Evolutionary conservation across 2,888 invertebrate species (phyloP).

Genomic region (Clunio marinus): DNA sequence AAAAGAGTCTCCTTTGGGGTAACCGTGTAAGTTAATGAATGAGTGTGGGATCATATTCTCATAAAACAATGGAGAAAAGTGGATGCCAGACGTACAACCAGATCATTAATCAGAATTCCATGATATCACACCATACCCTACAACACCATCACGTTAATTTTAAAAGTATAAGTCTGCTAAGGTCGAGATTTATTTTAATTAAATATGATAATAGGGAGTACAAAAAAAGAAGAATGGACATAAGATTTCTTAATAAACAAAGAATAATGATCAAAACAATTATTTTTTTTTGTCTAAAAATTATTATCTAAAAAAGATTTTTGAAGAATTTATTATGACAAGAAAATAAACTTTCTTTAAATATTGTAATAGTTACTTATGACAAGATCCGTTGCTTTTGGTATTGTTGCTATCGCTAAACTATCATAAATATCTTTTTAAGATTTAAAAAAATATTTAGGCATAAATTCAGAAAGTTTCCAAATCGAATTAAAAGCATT

Average conservation of each 20-base stretch:
- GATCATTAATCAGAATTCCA: background rate
- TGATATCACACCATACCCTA: background rate
- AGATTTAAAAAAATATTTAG: too few species aligned
- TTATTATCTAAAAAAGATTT: too few species aligned
- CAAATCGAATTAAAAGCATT: too few species aligned
- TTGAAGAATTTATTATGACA: too few species aligned
- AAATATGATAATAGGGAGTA: slow-evolving; percentile 4
- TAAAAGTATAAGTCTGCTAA: background rate
- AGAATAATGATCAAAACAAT: too few species aligned
- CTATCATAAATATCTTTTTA: too few species aligned
- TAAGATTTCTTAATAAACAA: background rate
- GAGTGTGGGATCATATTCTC: background rate
- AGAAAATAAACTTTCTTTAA: too few species aligned
- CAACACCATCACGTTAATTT: slow-evolving; percentile 5
- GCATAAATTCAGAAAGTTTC: too few species aligned
- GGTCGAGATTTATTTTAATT: slow-evolving; percentile 35
- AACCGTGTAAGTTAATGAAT: background rate
- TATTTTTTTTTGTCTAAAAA: too few species aligned
- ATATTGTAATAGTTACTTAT: too few species aligned
- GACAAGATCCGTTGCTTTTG: too few species aligned
- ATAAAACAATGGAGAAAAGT: background rate
- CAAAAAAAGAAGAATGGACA: background rate
- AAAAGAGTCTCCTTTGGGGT: slow-evolving; percentile 21
- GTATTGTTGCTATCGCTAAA: too few species aligned
- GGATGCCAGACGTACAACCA: background rate